Evolutionary conservation across 2,888 invertebrate genomes (phyloP).

Genomic region (Cataglyphis livida): DNA sequence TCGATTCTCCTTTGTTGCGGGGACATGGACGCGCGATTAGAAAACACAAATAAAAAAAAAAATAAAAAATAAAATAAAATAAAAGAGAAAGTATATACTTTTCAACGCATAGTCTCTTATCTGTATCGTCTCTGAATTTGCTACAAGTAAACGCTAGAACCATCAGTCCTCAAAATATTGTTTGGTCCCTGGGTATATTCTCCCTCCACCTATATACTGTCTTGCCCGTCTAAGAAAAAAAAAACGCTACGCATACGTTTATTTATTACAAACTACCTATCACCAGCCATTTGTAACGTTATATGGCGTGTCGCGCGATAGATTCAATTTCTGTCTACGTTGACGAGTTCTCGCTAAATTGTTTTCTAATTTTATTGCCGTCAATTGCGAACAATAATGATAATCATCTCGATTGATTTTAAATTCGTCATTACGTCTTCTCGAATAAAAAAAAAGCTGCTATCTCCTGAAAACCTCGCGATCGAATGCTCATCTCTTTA

Average conservation of each 20-base stretch:
- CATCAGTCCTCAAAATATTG: slow-evolving; percentile 82
- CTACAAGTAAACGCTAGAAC: slow-evolving; percentile 83
- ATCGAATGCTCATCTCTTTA: not conserved
- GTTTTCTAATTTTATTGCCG: slow-evolving; percentile 34
- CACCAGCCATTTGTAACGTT: slow-evolving; percentile 68
- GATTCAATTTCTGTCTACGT: slow-evolving; percentile 35
- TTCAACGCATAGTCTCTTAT: slow-evolving; percentile 74
- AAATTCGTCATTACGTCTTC: not conserved
- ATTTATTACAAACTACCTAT: slow-evolving; percentile 70
- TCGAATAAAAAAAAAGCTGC: not conserved
- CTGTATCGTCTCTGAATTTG: slow-evolving; percentile 73
- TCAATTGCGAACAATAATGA: slow-evolving; percentile 11
- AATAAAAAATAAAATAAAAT: not conserved
- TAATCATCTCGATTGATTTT: slow-evolving; percentile 22
- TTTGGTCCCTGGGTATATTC: slow-evolving; percentile 82
- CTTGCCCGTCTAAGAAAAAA: slow-evolving; percentile 57
- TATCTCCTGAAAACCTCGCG: not conserved
- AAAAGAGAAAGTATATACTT: slow-evolving; percentile 38
- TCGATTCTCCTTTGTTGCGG: slow-evolving; percentile 26
- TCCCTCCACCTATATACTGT: slow-evolving; percentile 72
- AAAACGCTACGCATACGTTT: slow-evolving; percentile 61
- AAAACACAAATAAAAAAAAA: not conserved
- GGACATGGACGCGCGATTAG: slow-evolving; percentile 4
- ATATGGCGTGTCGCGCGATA: slow-evolving; percentile 45
- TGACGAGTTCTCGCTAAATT: slow-evolving; percentile 18